Conservation (phyloP, 2,113 vertebrate genomes). For the Sisor rabdophorus region DNA sequence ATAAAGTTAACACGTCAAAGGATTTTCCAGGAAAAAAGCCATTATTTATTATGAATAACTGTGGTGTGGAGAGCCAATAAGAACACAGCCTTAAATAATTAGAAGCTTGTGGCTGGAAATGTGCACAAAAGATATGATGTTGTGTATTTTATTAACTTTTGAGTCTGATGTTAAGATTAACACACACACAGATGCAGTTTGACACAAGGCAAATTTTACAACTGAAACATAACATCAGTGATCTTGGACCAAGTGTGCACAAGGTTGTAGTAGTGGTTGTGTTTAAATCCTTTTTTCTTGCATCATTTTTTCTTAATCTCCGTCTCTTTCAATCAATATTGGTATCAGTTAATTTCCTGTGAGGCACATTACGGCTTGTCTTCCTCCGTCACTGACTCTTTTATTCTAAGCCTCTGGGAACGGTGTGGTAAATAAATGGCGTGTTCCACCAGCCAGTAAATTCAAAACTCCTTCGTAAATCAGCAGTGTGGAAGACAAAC, state of each 20-base stretch:
- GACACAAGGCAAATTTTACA: neutral
- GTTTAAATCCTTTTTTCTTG: neutral
- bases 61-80: neutral
- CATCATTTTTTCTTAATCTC: slow-evolving; percentile 53
- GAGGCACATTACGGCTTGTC: slow-evolving; percentile 6
- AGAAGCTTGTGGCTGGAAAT: neutral
- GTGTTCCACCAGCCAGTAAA: slow-evolving; percentile 63
- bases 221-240: neutral
- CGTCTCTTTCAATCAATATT: neutral
- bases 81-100: neutral
- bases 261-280: no score
- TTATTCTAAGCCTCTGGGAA: slow-evolving; percentile 46
- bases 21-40: no score
- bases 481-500: slow-evolving; percentile 53
- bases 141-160: neutral
- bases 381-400: slow-evolving; percentile 31
- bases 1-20: no score
- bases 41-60: neutral
- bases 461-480: slow-evolving; percentile 61
- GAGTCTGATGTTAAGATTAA: neutral
- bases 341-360: slow-evolving; percentile 9
- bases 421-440: slow-evolving; percentile 66
- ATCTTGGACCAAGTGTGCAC: neutral
- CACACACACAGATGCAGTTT: neutral
- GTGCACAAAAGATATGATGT: neutral